phyloP scores from a whole-genome alignment of 2,797 vertebrate genomes.

The Enteromius viviparus region DNA sequence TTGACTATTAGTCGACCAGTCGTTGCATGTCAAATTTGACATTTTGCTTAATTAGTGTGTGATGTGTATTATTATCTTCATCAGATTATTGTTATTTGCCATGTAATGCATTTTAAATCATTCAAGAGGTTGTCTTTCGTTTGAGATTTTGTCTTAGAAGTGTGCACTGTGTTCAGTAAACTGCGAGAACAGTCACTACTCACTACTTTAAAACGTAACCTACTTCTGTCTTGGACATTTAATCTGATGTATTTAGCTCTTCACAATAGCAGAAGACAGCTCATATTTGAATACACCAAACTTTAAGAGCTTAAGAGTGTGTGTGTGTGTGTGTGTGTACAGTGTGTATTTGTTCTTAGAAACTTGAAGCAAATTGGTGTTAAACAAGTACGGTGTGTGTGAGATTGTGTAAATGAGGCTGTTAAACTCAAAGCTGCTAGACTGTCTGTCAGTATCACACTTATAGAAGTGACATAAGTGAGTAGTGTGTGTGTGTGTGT shows the following conservation, averaged over 20 bases:
- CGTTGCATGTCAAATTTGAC: too few relatives aligned
- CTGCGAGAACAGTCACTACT: neutral
- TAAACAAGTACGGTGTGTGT: neutral
- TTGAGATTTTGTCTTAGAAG: neutral
- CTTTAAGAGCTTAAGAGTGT: neutral
- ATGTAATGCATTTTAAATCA: neutral
- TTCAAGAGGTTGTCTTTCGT: neutral
- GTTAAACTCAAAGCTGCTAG: conserved; percentile 42
- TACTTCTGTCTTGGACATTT: neutral
- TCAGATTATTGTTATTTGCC: neutral
- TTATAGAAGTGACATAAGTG: conserved; percentile 12
- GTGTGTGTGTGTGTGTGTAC: conserved; percentile 2
- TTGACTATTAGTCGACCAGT: too few relatives aligned
- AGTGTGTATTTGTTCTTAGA: neutral
- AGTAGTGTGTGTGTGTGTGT: conserved; percentile 11
- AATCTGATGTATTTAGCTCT: neutral
- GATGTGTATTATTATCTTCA: too few relatives aligned
- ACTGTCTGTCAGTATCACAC: conserved; percentile 62
- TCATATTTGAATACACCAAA: neutral
- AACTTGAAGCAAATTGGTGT: conserved; percentile 1
- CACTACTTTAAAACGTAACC: neutral
- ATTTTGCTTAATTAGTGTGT: too few relatives aligned
- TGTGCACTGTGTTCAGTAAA: neutral
- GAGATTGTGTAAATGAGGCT: conserved; percentile 44
- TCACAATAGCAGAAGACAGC: neutral